Conservation (phyloP, 1,140 invertebrate species). For the Heterodera carotae region DNA sequence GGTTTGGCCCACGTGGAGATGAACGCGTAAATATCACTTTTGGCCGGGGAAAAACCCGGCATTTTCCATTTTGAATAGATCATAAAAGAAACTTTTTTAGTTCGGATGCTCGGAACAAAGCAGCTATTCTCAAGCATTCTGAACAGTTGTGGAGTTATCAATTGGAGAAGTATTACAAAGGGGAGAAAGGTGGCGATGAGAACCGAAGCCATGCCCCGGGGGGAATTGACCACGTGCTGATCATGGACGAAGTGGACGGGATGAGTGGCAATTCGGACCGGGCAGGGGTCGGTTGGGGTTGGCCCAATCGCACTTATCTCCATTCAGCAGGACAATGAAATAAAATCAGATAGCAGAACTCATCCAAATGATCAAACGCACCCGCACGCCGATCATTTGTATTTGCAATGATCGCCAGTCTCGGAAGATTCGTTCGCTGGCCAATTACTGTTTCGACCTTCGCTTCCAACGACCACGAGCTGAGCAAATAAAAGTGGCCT, state of each 20-base stretch:
- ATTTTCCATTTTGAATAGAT: background rate
- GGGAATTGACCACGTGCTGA: conserved; percentile 76
- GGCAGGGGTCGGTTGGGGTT: conserved; percentile 79
- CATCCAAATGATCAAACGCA: conserved; percentile 85
- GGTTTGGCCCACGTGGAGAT: conserved; percentile 89
- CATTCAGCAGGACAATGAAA: background rate
- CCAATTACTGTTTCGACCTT: conserved; percentile 92
- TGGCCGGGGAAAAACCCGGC: too few species aligned
- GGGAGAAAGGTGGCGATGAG: background rate
- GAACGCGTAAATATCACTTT: conserved; percentile 70
- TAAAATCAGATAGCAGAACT: conserved; percentile 74
- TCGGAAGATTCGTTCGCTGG: conserved; percentile 87
- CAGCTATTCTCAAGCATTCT: conserved; percentile 77
- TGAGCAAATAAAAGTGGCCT: conserved; percentile 86
- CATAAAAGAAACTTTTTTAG: conserved; percentile 65
- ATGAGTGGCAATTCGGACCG: conserved; percentile 99
- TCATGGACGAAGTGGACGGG: conserved; percentile 99
- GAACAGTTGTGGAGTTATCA: conserved; percentile 72
- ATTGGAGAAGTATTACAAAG: conserved; percentile 49
- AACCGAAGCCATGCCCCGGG: background rate
- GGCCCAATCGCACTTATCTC: too few species aligned
- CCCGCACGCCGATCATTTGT: conserved; percentile 90
- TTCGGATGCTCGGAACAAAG: conserved; percentile 88
- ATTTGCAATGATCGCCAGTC: conserved; percentile 97
- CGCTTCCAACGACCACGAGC: conserved; percentile 80